These are phyloP conservation scores for Eupithecia exiguata DNA, from an alignment of 2,888 invertebrate species.

Conservation along the genomic window DNA sequence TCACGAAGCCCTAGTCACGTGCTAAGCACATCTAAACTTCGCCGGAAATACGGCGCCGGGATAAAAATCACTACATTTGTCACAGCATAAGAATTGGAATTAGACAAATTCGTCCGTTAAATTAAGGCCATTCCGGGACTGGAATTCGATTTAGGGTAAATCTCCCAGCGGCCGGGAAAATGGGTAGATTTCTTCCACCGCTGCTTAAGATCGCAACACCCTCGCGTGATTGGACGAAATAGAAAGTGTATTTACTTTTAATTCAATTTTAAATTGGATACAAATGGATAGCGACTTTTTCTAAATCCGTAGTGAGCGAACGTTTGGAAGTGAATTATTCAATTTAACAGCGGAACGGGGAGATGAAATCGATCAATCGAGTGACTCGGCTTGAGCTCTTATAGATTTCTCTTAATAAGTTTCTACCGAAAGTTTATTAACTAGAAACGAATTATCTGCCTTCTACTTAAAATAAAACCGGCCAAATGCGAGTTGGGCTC, in stretches of 20 bases:
- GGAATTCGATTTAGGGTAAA: conserved; percentile 81
- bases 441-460: background rate
- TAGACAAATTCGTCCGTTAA: conserved; percentile 83
- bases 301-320: conserved; percentile 60
- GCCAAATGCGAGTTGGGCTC: too few species aligned
- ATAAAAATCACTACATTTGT: conserved; percentile 82
- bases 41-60: conserved; percentile 60
- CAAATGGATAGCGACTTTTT: conserved; percentile 73
- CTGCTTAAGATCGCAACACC: conserved; percentile 59
- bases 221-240: conserved; percentile 77
- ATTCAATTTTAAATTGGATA: conserved; percentile 82
- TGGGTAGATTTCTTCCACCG: conserved; percentile 64
- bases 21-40: conserved; percentile 50
- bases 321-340: conserved; percentile 63
- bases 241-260: conserved; percentile 80
- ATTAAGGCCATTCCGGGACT: conserved; percentile 77
- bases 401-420: conserved; percentile 30
- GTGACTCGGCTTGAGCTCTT: conserved; percentile 47
- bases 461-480: too few species aligned
- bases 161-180: conserved; percentile 68
- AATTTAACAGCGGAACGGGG: conserved; percentile 60
- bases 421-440: conserved; percentile 27
- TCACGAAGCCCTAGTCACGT: conserved; percentile 41
- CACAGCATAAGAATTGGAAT: conserved; percentile 82
- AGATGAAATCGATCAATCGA: conserved; percentile 68